Evolutionary conservation across 2,888 invertebrate genomes (phyloP).

Genomic region (Operophtera brumata): DNA sequence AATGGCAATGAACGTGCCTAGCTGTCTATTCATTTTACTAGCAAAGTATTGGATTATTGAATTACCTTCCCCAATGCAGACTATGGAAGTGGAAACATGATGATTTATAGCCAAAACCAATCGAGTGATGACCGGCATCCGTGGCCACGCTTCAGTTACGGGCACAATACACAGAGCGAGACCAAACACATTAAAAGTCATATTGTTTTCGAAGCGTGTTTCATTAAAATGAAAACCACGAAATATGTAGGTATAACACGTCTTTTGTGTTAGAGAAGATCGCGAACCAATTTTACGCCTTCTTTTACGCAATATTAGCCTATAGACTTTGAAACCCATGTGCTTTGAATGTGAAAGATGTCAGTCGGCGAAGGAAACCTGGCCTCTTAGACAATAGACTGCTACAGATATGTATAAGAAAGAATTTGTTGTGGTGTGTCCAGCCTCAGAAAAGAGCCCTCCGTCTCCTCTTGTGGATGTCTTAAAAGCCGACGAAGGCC

Average conservation of each 20-base stretch:
- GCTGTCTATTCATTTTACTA: neutral
- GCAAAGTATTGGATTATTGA: neutral
- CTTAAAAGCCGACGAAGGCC: too few species aligned
- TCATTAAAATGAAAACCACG: conserved; percentile 1
- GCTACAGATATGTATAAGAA: too few species aligned
- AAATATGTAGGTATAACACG: neutral
- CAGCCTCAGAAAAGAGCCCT: too few species aligned
- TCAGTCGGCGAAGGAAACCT: too few species aligned
- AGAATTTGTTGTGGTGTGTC: too few species aligned
- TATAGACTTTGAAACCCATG: too few species aligned
- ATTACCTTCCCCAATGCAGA: conserved; percentile 8
- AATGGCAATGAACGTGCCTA: neutral
- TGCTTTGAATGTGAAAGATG: too few species aligned
- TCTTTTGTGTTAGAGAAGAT: neutral
- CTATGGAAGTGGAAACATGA: conserved; percentile 13
- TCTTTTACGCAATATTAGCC: too few species aligned
- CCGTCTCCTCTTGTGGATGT: too few species aligned
- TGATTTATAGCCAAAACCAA: conserved; percentile 17
- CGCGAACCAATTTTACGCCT: too few species aligned
- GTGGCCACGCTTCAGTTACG: conserved; percentile 9
- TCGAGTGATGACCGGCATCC: conserved; percentile 16
- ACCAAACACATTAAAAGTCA: conserved; percentile 8
- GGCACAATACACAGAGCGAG: conserved; percentile 6
- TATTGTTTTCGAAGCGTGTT: conserved; percentile 4
- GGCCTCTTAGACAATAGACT: too few species aligned